A percentile compares a stretch with the other conserved stretches of the same genome.
Evolutionary conservation across 2,888 invertebrate genomes (phyloP).

Genomic region (Tanytarsus gracilentus): DNA sequence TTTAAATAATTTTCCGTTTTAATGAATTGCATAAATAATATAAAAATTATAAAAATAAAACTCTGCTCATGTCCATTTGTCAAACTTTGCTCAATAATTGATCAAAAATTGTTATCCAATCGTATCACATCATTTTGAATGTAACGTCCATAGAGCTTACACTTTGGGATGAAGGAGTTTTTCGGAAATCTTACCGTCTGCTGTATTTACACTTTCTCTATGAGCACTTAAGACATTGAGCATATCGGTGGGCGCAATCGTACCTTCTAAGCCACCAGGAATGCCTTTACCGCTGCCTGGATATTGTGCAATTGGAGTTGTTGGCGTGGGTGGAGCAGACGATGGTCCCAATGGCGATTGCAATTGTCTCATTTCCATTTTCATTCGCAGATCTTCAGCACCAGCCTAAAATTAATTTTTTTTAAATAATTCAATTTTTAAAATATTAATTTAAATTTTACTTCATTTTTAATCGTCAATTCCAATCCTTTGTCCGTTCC

Average conservation of each 20-base stretch:
- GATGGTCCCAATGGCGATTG: slow-evolving; percentile 51
- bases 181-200: slow-evolving; percentile 57
- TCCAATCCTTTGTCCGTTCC: slow-evolving; percentile 38
- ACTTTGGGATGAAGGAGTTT: not conserved
- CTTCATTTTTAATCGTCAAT: slow-evolving; percentile 27
- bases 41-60: slow-evolving; percentile 2
- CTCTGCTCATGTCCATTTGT: slow-evolving; percentile 11
- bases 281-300: slow-evolving; percentile 36
- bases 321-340: slow-evolving; percentile 48
- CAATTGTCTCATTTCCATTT: slow-evolving; percentile 52
- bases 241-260: slow-evolving; percentile 49
- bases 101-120: not conserved
- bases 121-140: not conserved
- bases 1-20: not conserved
- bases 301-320: slow-evolving; percentile 42
- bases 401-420: slow-evolving; percentile 36
- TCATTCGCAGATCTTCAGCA: slow-evolving; percentile 66
- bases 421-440: not conserved
- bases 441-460: not conserved
- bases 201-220: slow-evolving; percentile 66
- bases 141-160: not conserved
- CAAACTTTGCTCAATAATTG: not conserved
- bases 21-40: slow-evolving; percentile 5
- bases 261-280: slow-evolving; percentile 40
- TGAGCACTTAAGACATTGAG: slow-evolving; percentile 53